Percentiles rank a stretch among this genome's conserved stretches.
phyloP scores from a whole-genome alignment of 2,113 vertebrate species.

The Brachyhypopomus gauderio region DNA sequence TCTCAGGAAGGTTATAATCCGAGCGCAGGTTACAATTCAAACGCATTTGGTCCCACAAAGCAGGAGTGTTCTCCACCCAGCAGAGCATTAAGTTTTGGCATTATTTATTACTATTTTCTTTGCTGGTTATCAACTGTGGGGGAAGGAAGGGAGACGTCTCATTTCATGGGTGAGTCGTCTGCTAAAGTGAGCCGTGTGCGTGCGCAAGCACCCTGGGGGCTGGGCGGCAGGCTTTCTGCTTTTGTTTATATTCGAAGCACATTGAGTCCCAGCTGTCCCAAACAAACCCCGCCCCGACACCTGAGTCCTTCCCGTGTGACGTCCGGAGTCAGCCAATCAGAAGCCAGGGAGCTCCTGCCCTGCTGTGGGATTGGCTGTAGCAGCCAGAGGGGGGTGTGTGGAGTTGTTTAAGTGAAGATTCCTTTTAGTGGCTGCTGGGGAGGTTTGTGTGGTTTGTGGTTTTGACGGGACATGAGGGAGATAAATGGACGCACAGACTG shows the following conservation, averaged over 20 bases:
- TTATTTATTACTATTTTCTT: neutral
- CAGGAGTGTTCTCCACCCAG: neutral
- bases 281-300: constrained; percentile 67
- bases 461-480: neutral
- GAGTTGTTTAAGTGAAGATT: neutral
- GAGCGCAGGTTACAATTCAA: constrained; percentile 6
- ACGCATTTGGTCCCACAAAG: constrained; percentile 1
- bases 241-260: constrained; percentile 70
- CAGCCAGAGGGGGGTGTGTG: neutral
- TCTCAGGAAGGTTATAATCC: neutral
- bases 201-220: constrained; percentile 19
- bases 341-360: constrained; percentile 56
- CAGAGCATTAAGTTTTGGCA: neutral
- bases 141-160: neutral
- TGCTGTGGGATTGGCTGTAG: constrained; percentile 47
- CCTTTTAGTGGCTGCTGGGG: constrained; percentile 9
- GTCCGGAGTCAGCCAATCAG: constrained; percentile 61
- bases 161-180: constrained; percentile 50
- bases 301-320: constrained; percentile 50
- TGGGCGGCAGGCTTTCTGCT: constrained; percentile 39
- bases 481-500: no score
- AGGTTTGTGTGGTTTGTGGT: neutral
- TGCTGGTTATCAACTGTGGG: no score
- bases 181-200: constrained; percentile 58
- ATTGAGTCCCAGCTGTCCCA: constrained; percentile 53